phyloP scores from a whole-genome alignment of 2,888 invertebrate species.

The Napeogenes sylphis region DNA sequence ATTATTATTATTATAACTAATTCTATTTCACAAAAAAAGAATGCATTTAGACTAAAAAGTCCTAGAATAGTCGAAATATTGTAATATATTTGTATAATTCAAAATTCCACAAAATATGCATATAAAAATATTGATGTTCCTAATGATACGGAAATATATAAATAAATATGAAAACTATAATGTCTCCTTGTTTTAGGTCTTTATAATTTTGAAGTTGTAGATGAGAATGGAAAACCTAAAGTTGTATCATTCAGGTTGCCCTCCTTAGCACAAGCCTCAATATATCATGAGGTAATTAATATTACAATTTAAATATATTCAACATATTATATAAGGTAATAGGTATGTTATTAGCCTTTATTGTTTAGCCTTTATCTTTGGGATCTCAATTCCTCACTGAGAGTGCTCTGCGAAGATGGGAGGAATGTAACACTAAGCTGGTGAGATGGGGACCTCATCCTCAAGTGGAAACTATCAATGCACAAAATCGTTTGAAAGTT shows the following conservation, averaged over 20 bases:
- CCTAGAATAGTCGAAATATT: too few species aligned
- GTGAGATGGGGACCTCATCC: constrained; percentile 94
- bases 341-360: constrained; percentile 75
- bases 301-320: constrained; percentile 32
- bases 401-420: constrained; percentile 90
- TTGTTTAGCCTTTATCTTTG: constrained; percentile 84
- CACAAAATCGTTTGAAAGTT: constrained; percentile 93
- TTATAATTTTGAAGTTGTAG: constrained; percentile 93
- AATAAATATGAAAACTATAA: background rate
- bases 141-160: too few species aligned
- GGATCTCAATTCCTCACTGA: constrained; percentile 89
- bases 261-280: constrained; percentile 91
- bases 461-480: constrained; percentile 92
- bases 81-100: too few species aligned
- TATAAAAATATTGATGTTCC: too few species aligned
- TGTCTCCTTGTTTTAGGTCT: constrained; percentile 71
- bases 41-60: too few species aligned
- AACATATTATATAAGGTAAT: background rate
- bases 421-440: constrained; percentile 91
- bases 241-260: constrained; percentile 92
- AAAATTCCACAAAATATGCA: too few species aligned
- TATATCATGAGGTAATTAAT: constrained; percentile 89
- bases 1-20: too few species aligned
- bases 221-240: constrained; percentile 90
- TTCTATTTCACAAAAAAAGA: too few species aligned